phyloP scores from a whole-genome alignment of 2,797 vertebrate species.

The Rhincodon typus region DNA sequence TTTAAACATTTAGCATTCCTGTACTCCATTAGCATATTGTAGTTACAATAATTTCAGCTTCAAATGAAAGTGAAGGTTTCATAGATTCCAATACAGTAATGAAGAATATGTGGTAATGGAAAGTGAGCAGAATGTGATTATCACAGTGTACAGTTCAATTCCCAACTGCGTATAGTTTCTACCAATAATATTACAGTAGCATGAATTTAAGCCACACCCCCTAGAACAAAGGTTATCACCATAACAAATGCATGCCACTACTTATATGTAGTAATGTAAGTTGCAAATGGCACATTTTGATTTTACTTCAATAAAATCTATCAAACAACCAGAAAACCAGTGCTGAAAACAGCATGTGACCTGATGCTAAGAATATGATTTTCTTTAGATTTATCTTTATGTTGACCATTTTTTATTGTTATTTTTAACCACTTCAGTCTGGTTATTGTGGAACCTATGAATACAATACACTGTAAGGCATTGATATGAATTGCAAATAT shows the following conservation, averaged over 20 bases:
- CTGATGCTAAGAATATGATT: slow-evolving; percentile 42
- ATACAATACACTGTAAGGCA: slow-evolving; percentile 55
- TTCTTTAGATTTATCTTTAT: slow-evolving; percentile 41
- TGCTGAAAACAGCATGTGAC: slow-evolving; percentile 39
- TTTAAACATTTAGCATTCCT: background rate
- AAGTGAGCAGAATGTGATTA: slow-evolving; percentile 17
- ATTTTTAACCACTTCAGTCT: slow-evolving; percentile 42
- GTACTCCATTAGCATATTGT: background rate
- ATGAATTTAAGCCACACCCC: slow-evolving; percentile 40
- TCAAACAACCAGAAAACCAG: slow-evolving; percentile 45
- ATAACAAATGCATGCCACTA: slow-evolving; percentile 77
- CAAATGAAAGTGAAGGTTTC: slow-evolving; percentile 5
- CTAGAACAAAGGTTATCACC: slow-evolving; percentile 78
- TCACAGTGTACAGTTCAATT: slow-evolving; percentile 18
- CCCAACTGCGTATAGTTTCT: background rate
- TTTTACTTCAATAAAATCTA: slow-evolving; percentile 9
- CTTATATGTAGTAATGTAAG: slow-evolving; percentile 64
- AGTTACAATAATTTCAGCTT: slow-evolving; percentile 31
- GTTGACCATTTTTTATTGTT: slow-evolving; percentile 42
- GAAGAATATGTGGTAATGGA: background rate
- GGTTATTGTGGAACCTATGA: slow-evolving; percentile 52
- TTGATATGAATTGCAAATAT: slow-evolving; percentile 64
- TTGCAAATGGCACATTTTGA: background rate
- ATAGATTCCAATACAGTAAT: slow-evolving; percentile 1
- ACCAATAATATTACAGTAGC: slow-evolving; percentile 9